Base-by-base conservation (phyloP, 1,140 invertebrate genomes). In the Penaeus indicus region DNA sequence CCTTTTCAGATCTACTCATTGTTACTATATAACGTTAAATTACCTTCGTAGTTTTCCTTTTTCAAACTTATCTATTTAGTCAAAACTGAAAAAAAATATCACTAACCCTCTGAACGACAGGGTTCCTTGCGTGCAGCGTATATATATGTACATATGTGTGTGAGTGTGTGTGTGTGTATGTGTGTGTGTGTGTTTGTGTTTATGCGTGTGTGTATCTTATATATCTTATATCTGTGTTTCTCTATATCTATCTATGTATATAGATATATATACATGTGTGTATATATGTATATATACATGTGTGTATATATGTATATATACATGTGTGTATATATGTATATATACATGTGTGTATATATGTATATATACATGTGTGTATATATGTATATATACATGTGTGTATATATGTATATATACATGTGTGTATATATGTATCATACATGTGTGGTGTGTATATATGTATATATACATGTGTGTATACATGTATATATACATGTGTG, bases 41-140 rank as follows among this genome's bases (percentile, higher is more conserved):
- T 27, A 75, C n/a, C 13, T 75, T 75, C 18, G 42, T 32, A 75
- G 72, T 38, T 75, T 32, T 27, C n/a, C 18, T 75, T n/a, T 75
- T 75, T 75, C 72, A 32, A 75, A 75, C 72, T 75, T n/a, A 54
- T 11, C 54, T 54, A 54, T 54, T 54, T 54, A 54, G 54, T 54
- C 54, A 16, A 54, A 16, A 13, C 54, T 54, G 54, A 54, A 54
- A 54, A 54, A 54, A 10, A 13, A 32, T 16, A 13, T 54, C 10
- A 84, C 82, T 84, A 84, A 84, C 82, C 64, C 82, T 25, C 63
- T 25, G 42, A 69, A 84, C 60, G n/a, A 60, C 79, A 81, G 54
- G 72, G 82, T 38, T 19, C 64, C 38, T 62, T 69, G 4, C 13
- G 13, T 54, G 13, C 11, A 38, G 42, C 5, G 11, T 47, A 47